Evolutionary conservation across 2,113 vertebrate species (phyloP), one percentile per base, ranked within the genome.

Genomic region (Nymphicus hollandicus): DNA sequence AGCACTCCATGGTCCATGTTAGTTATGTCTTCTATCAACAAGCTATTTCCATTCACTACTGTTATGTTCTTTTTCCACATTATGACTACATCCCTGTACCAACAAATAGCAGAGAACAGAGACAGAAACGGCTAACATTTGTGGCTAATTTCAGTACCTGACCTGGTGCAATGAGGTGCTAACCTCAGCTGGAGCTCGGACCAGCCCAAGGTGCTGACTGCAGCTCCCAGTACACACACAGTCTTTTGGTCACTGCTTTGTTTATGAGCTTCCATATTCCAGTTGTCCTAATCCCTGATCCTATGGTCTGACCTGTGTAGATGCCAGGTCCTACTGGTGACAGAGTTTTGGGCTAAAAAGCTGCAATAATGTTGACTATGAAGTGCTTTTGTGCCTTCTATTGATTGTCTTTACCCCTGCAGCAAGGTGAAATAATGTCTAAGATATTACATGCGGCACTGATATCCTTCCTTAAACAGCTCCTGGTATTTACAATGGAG

Each of bases 211-310:
- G 33, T 23, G 5, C 14, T 6, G n/a, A 7, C 6, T 1, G 24
- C 0, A 0, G 41, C 81, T 56, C 65, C 69, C 39, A 4, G 0
- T 1, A 3, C 61, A 5, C 28, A 5, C 9, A 3, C 8, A 1
- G 5, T 15, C 52, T 69, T 39, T n/a, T 3, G 18, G 19, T 31
- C 49, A 8, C 49, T 15, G 7, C 25, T 47, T 49, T 16, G 7
- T 7, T 76, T 7, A 10, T 46, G 35, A 72, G 31, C n/a, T 44
- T 49, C 52, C 1, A 0, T 29, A 24, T n/a, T 37, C 66, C 27
- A 2, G 8, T 4, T 24, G 44, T 17, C 70, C 12, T 3, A 33
- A 79, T 7, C 81, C 6, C 63, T 63, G 43, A 18, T 68, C 72
- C 60, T 18, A 3, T n/a, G 23, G n/a, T 29, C 46, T 64, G 33